Evolutionary conservation across 2,888 invertebrate genomes (phyloP).

Genomic region (Parapristionchus giblindavisi): DNA sequence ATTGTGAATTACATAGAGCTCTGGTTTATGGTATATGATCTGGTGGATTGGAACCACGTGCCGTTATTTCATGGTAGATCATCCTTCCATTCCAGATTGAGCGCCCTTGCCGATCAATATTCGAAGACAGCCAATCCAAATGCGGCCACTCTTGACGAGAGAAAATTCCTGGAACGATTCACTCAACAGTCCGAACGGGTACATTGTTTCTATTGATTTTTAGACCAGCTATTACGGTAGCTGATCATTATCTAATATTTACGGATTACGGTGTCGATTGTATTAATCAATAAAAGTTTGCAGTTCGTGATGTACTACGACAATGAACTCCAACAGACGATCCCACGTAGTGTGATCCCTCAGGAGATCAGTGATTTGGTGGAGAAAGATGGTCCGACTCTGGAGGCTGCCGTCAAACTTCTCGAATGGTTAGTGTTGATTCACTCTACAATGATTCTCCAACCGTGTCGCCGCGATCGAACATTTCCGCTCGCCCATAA

Average conservation of each 20-base stretch:
- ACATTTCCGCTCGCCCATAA: too few species aligned
- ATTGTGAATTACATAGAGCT: constrained; percentile 8
- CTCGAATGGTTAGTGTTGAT: constrained; percentile 9
- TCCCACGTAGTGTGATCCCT: constrained; percentile 65
- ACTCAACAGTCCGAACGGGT: constrained; percentile 41
- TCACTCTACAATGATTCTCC: too few species aligned
- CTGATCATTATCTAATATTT: too few species aligned
- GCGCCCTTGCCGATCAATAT: constrained; percentile 42
- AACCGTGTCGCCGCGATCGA: too few species aligned
- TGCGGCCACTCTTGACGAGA: constrained; percentile 54
- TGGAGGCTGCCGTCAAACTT: background rate
- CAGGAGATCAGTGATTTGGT: constrained; percentile 45
- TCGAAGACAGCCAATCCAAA: constrained; percentile 46
- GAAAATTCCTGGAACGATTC: constrained; percentile 53
- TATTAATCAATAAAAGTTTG: too few species aligned
- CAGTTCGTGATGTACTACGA: constrained; percentile 56
- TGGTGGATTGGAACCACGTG: too few species aligned
- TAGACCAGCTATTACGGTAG: background rate
- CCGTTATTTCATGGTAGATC: too few species aligned
- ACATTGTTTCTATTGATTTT: too few species aligned
- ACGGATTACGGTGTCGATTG: too few species aligned
- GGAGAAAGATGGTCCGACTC: constrained; percentile 17
- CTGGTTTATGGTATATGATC: too few species aligned
- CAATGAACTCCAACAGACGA: constrained; percentile 52
- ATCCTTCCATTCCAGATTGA: constrained; percentile 36